Evolutionary conservation across 2,888 invertebrate species (phyloP).

Genomic region (Rhorus exstirpatorius): DNA sequence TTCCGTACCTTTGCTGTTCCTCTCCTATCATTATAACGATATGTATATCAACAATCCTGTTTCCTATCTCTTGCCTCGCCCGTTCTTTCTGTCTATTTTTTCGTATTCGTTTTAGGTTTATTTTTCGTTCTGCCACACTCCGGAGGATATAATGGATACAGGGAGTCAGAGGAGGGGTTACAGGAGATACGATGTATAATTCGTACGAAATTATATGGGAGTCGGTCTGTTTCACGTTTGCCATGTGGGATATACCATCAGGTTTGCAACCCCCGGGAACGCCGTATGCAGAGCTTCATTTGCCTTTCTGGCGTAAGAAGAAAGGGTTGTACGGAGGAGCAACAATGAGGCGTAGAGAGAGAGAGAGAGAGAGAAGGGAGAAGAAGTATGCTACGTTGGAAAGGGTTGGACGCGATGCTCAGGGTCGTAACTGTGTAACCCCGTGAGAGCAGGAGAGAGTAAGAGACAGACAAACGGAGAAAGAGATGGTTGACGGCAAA

Average conservation of each 20-base stretch:
- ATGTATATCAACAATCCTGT: constrained; percentile 16
- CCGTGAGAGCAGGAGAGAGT: constrained; percentile 34
- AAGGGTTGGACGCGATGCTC: constrained; percentile 54
- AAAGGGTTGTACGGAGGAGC: constrained; percentile 58
- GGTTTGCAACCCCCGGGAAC: constrained; percentile 58
- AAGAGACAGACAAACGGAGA: background rate
- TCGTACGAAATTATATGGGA: constrained; percentile 66
- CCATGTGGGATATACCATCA: background rate
- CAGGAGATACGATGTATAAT: constrained; percentile 63
- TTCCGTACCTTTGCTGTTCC: background rate
- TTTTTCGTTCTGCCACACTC: constrained; percentile 4
- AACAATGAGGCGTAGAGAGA: constrained; percentile 44
- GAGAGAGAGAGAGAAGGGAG: constrained; percentile 7
- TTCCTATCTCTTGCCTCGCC: constrained; percentile 42
- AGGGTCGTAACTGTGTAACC: constrained; percentile 61
- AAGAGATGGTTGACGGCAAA: constrained; percentile 80
- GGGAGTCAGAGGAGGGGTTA: constrained; percentile 46
- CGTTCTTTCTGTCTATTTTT: constrained; percentile 30
- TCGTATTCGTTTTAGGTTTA: constrained; percentile 22
- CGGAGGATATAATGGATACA: constrained; percentile 29
- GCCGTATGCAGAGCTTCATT: constrained; percentile 5
- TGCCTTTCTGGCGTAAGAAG: constrained; percentile 50
- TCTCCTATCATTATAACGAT: constrained; percentile 21
- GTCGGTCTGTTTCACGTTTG: constrained; percentile 9
- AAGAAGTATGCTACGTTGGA: constrained; percentile 27